These are phyloP conservation scores for Ischnura elegans DNA, from an alignment of 2,888 invertebrate genomes.

Conservation along the genomic window DNA sequence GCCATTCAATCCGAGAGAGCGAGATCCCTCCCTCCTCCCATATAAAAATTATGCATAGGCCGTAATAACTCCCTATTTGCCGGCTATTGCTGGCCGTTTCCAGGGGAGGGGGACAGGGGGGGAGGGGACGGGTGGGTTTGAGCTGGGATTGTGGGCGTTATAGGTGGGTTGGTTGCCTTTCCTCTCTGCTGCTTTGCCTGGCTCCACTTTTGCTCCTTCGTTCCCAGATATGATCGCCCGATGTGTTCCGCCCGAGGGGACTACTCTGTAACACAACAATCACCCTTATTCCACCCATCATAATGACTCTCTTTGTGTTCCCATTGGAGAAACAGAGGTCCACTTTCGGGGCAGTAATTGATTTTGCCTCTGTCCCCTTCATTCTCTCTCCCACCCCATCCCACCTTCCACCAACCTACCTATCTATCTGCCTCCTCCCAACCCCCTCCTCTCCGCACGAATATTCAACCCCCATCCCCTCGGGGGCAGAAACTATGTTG, in stretches of 20 bases:
- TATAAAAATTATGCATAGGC: constrained; percentile 47
- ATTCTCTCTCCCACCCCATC: neutral
- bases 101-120: neutral
- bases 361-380: neutral
- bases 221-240: constrained; percentile 40
- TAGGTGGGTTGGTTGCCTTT: too few relatives aligned
- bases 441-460: neutral
- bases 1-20: constrained; percentile 17
- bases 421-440: neutral
- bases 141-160: too few relatives aligned
- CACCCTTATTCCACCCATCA: constrained; percentile 44
- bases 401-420: neutral
- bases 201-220: neutral
- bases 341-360: constrained; percentile 47
- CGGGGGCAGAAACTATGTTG: neutral
- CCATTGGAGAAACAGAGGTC: constrained; percentile 47
- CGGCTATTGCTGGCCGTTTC: neutral
- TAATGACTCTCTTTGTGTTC: constrained; percentile 54
- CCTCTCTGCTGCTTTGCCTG: neutral
- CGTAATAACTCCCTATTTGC: constrained; percentile 29
- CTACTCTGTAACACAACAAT: neutral
- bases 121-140: neutral
- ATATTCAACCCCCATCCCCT: neutral
- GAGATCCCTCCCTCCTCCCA: too few relatives aligned
- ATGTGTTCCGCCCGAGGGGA: constrained; percentile 28